Base-by-base conservation (phyloP, 2,113 vertebrate species). In the Ictalurus furcatus region DNA sequence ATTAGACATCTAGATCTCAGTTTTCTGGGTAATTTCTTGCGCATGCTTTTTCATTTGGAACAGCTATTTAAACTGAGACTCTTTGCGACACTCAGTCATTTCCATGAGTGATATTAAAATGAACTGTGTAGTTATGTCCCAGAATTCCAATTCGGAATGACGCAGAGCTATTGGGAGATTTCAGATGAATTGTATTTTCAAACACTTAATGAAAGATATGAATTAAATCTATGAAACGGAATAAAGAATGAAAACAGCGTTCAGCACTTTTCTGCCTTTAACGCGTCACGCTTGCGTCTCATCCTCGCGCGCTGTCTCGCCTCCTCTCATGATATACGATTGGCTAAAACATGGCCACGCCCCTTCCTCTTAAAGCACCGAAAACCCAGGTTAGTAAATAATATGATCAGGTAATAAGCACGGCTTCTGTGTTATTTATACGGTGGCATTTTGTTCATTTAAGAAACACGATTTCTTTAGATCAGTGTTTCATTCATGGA, bases 251-350 rank as follows among this genome's bases (percentile, higher is more conserved):
- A 19, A 56, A 52, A 21, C 2, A 54, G n/a, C 1, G 13, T 4
- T 80, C 6, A 30, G 78, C 14, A n/a, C 14, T n/a, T 56, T 56
- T 30, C 78, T 56, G 48, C 13, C 40, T 67, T 30, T 48, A 85
- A 52, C 78, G 56, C 69, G n/a, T 67, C 84, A 80, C 71, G 25
- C 52, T 30, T 63, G 44, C 84, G 23, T 78, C 73, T 88, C 87
- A 89, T 74, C 19, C 59, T 63, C 71, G 71, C 85, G 80, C 81
- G 48, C 79, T 74, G 84, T 28, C 52, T 23, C 76, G 40, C 58
- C 65, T 58, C 78, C 91, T 92, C 90, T 92, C 92, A 93, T 94
- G 94, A 96, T 95, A 95, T 95, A 96, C 95, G 94, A 95, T 92
- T 91, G 92, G 92, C 92, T 91, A 94, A 93, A 94, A 93, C 94